Percentiles rank a stretch among this genome's conserved stretches.
phyloP scores from a whole-genome alignment of 2,888 invertebrate species.

The Xestia xanthographa region DNA sequence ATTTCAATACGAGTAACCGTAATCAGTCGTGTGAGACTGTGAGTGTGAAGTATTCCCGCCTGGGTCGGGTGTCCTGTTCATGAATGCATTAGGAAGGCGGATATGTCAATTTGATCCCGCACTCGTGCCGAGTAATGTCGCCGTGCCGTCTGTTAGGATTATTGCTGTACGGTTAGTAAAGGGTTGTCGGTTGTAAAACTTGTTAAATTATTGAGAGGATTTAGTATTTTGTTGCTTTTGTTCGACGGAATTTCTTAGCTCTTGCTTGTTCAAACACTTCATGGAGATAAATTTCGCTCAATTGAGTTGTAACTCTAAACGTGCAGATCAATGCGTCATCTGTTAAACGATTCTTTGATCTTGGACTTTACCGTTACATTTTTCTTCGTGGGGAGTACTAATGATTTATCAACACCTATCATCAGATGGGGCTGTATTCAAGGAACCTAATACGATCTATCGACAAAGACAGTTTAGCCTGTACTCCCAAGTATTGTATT shows the following conservation, averaged over 20 bases:
- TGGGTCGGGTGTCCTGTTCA: conserved; percentile 67
- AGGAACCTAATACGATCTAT: not conserved
- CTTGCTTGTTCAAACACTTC: not conserved
- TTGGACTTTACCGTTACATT: not conserved
- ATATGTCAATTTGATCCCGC: conserved; percentile 84
- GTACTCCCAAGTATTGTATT: not conserved
- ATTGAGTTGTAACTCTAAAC: conserved; percentile 13
- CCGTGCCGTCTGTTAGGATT: conserved; percentile 67
- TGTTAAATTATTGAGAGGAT: conserved; percentile 32
- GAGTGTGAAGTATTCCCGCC: conserved; percentile 53
- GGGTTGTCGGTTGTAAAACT: conserved; percentile 29
- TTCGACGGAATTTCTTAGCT: conserved; percentile 4
- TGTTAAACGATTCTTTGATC: not conserved
- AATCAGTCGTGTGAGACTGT: conserved; percentile 35
- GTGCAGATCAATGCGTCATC: conserved; percentile 12
- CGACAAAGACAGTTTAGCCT: not conserved
- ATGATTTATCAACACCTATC: not conserved
- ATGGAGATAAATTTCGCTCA: conserved; percentile 10
- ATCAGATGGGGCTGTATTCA: not conserved
- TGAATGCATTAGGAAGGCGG: conserved; percentile 79
- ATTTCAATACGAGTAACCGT: conserved; percentile 20
- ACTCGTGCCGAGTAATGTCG: conserved; percentile 67
- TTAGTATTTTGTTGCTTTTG: conserved; percentile 1
- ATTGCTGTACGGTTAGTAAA: conserved; percentile 38
- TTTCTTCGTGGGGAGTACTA: conserved; percentile 1